Percentiles rank a stretch among this genome's conserved stretches.
Evolutionary conservation across 2,888 invertebrate genomes (phyloP).

Genomic region (Antheraea yamamai): DNA sequence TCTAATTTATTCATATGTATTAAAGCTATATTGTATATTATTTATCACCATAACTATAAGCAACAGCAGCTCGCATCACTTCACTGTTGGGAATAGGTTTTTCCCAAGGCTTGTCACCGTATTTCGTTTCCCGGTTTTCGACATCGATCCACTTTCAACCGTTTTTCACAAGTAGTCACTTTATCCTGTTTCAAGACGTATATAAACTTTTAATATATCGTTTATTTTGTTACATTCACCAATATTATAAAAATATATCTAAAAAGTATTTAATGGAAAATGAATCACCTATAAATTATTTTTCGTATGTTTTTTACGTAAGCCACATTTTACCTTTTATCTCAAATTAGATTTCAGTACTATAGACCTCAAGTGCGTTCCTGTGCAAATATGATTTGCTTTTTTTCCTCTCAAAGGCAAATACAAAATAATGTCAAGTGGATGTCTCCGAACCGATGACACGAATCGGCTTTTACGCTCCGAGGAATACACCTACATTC

Average conservation of each 20-base stretch:
- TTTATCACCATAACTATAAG: not conserved
- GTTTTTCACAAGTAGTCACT: not conserved
- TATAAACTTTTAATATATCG: not conserved
- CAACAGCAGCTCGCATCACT: not conserved
- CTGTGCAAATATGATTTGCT: conserved; percentile 60
- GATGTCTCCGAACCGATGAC: conserved; percentile 49
- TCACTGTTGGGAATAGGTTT: not conserved
- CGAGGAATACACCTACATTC: conserved; percentile 51
- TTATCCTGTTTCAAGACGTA: not conserved
- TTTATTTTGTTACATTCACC: not conserved
- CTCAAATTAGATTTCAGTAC: conserved; percentile 53
- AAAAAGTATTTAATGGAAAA: not conserved
- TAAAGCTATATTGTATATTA: not conserved
- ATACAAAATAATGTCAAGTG: conserved; percentile 58
- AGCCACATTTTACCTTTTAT: conserved; percentile 47
- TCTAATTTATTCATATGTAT: not conserved
- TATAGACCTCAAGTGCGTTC: conserved; percentile 53
- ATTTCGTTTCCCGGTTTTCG: not conserved
- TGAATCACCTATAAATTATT: conserved; percentile 25
- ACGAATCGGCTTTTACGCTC: conserved; percentile 71
- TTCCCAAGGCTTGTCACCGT: not conserved
- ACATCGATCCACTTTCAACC: not conserved
- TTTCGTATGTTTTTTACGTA: conserved; percentile 41
- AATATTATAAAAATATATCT: not conserved
- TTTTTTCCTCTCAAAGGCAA: conserved; percentile 53